Conservation (phyloP, 2,113 vertebrate genomes). For the Pseudonaja textilis region DNA sequence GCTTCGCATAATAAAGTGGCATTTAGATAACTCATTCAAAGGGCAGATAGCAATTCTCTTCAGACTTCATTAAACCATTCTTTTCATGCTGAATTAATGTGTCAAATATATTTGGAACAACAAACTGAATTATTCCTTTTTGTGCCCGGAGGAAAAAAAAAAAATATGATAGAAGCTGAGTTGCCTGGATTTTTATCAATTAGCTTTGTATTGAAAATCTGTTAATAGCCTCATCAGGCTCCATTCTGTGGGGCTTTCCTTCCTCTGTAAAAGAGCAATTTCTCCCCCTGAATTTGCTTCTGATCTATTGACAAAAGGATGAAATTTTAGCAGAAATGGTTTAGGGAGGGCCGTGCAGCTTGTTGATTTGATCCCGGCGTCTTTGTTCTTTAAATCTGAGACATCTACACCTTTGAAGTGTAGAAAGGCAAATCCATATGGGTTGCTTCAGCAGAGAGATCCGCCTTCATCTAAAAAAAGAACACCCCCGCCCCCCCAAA, state of each 20-base stretch:
- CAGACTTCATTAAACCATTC: conserved; percentile 71
- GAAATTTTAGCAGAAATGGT: neutral
- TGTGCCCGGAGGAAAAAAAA: conserved; percentile 48
- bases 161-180: conserved; percentile 31
- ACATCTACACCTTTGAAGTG: neutral
- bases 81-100: conserved; percentile 71
- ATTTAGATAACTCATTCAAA: conserved; percentile 72
- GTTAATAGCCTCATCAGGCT: neutral
- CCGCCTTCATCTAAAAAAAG: neutral
- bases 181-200: conserved; percentile 40
- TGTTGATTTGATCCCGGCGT: neutral
- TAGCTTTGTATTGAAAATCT: conserved; percentile 41
- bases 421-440: neutral
- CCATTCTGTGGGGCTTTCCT: conserved; percentile 14
- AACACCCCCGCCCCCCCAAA: neutral
- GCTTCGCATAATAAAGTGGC: conserved; percentile 73
- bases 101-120: conserved; percentile 65
- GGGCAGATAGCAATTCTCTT: conserved; percentile 67
- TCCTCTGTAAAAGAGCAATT: neutral
- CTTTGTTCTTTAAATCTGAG: neutral
- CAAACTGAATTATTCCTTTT: conserved; percentile 54
- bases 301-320: neutral
- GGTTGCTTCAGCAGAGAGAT: neutral
- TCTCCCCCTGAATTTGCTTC: neutral
- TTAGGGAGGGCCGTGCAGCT: neutral